Conservation (phyloP, 2,113 vertebrate genomes). For the Orientallactaga bullata region DNA sequence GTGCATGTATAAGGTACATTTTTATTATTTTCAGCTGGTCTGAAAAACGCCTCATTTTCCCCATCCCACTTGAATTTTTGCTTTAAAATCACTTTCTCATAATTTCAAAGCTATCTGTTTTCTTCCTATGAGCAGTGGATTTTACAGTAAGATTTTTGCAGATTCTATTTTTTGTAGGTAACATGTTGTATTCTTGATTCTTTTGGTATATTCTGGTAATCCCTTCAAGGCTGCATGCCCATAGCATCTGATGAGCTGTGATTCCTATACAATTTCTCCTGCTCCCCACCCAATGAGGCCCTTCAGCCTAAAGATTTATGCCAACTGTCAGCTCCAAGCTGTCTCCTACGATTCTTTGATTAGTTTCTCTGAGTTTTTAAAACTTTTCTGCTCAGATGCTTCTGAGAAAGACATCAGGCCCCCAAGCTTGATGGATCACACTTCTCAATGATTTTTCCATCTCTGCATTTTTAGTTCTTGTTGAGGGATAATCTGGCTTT, state of each 20-base stretch:
- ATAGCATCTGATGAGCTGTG: too few relatives aligned
- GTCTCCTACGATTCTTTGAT: not conserved
- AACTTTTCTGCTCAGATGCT: not conserved
- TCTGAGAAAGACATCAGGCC: not conserved
- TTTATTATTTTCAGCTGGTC: constrained; percentile 16
- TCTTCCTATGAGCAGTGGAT: not conserved
- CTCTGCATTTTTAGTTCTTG: not conserved
- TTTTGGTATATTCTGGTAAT: not conserved
- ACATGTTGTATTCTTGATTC: not conserved
- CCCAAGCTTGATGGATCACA: not conserved
- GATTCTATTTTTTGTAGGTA: too few relatives aligned
- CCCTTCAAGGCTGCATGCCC: not conserved
- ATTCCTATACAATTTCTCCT: too few relatives aligned
- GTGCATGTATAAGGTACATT: not conserved
- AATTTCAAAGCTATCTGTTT: not conserved
- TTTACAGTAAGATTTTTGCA: not conserved
- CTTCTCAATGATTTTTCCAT: not conserved
- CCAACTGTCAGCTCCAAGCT: not conserved
- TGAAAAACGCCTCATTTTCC: not conserved
- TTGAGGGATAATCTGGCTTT: not conserved
- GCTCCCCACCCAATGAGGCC: not conserved
- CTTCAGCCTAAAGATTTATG: not conserved
- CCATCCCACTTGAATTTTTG: not conserved
- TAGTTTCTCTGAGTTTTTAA: not conserved
- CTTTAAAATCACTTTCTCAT: not conserved